Percentiles rank a stretch among this genome's conserved stretches.
Evolutionary conservation across 2,113 vertebrate genomes (phyloP).

Genomic region (Onychostruthus taczanowskii): DNA sequence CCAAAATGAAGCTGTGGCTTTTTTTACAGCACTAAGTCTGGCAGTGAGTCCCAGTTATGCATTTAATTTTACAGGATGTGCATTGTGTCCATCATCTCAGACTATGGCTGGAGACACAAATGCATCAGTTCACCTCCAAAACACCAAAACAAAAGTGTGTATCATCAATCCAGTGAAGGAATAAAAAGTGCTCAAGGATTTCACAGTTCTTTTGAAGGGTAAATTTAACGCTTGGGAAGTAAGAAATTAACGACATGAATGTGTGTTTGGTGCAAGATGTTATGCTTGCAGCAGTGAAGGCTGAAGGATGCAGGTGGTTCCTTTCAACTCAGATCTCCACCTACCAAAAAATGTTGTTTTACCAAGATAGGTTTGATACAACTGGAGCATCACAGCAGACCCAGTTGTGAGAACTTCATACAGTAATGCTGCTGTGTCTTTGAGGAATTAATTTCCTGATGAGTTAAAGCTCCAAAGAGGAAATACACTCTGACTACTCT

Average conservation of each 20-base stretch:
- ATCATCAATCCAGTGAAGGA: background rate
- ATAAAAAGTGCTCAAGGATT: background rate
- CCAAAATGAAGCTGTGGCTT: background rate
- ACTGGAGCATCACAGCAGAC: background rate
- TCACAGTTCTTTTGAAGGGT: background rate
- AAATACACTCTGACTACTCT: constrained; percentile 13
- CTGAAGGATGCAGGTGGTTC: background rate
- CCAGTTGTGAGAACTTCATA: background rate
- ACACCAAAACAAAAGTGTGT: background rate
- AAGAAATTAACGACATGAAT: background rate
- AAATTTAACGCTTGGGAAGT: background rate
- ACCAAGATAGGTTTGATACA: background rate
- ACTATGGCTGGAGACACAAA: background rate
- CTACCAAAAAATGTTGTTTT: background rate
- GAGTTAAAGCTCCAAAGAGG: constrained; percentile 51
- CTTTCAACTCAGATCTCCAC: background rate
- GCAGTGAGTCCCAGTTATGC: background rate
- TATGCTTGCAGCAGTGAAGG: background rate
- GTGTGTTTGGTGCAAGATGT: background rate
- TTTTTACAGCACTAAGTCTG: background rate
- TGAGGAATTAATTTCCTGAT: constrained; percentile 48
- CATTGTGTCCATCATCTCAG: background rate
- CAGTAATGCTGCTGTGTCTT: background rate
- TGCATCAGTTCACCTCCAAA: background rate
- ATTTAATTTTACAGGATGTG: background rate